These are phyloP conservation scores for Haliclona indistincta DNA, from an alignment of 37 sponge, comb jelly and placozoan genomes.

Conservation along the genomic window DNA sequence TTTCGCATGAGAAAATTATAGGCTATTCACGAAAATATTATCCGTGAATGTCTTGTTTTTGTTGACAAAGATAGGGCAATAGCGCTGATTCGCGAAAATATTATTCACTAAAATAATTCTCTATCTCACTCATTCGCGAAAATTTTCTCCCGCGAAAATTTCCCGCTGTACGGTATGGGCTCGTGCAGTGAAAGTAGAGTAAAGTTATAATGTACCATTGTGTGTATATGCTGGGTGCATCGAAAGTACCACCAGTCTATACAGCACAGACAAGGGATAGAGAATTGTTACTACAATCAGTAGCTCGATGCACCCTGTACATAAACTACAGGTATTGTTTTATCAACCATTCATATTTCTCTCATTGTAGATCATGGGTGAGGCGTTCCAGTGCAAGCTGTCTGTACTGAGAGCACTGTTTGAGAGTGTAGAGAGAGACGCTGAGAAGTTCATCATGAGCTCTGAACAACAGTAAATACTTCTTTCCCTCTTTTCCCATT, in stretches of 20 bases:
- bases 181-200: background rate
- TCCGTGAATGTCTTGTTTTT: no score
- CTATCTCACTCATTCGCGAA: no score
- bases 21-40: no score
- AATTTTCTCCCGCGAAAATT: no score
- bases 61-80: no score
- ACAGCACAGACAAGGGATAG: no score
- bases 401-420: constrained; percentile 74
- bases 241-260: no score
- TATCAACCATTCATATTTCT: constrained; percentile 20
- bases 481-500: no score
- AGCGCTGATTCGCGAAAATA: no score
- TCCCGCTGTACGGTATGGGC: no score
- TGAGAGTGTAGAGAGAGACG: constrained; percentile 54
- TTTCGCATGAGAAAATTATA: no score
- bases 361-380: constrained; percentile 51
- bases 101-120: background rate
- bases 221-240: no score
- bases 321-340: background rate
- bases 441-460: constrained; percentile 57
- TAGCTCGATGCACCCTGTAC: background rate
- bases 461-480: constrained; percentile 61
- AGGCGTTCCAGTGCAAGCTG: constrained; percentile 69
- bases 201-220: background rate
- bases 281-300: background rate